phyloP scores from a whole-genome alignment of 2,797 vertebrate genomes.

The Typhlichthys eigenmanni region DNA sequence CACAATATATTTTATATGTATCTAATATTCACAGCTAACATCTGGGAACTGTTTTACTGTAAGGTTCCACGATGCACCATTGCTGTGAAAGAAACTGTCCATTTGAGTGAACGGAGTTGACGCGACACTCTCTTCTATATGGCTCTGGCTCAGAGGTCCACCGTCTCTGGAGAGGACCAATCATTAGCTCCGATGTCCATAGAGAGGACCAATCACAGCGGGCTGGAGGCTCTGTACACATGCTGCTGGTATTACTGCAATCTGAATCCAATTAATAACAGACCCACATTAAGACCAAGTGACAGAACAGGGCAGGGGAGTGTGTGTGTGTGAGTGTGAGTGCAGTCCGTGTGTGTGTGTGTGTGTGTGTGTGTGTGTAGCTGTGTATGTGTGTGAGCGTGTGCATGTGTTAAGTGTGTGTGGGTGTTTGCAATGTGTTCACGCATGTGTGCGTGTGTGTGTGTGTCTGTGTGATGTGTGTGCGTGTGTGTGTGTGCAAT shows the following conservation, averaged over 20 bases:
- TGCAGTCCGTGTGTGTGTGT: not conserved
- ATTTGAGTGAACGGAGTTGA: too few species aligned
- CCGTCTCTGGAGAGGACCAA: too few species aligned
- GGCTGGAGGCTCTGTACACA: constrained; percentile 23
- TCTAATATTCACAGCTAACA: too few species aligned
- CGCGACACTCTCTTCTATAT: too few species aligned
- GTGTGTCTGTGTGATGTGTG: too few species aligned
- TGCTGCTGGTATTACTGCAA: constrained; percentile 49
- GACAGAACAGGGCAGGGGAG: constrained; percentile 38
- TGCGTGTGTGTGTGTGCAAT: not conserved
- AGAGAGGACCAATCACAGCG: constrained; percentile 27
- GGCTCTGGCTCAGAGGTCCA: too few species aligned
- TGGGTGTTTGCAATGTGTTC: not conserved
- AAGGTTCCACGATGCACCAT: too few species aligned
- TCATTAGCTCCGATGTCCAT: not conserved
- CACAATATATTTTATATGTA: too few species aligned
- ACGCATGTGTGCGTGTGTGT: not conserved
- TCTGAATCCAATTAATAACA: constrained; percentile 69
- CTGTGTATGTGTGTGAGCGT: too few species aligned
- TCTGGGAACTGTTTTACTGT: too few species aligned
- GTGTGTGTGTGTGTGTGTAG: too few species aligned
- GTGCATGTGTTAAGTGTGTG: not conserved
- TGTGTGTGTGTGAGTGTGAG: not conserved
- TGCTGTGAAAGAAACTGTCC: too few species aligned
- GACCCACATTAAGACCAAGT: constrained; percentile 57